phyloP scores from a whole-genome alignment of 2,888 invertebrate species.

The Scelioninae gen. 2 region DNA sequence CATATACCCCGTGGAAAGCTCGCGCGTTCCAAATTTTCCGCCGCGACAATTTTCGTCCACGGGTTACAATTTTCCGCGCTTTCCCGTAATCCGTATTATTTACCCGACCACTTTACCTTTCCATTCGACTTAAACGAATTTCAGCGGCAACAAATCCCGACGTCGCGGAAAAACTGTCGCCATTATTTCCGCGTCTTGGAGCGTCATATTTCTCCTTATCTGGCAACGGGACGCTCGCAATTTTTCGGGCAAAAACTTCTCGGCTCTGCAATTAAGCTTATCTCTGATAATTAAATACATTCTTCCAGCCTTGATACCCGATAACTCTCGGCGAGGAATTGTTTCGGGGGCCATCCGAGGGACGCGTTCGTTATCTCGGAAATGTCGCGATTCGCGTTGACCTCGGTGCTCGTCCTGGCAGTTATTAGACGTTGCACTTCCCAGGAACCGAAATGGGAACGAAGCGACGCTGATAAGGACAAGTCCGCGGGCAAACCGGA shows the following conservation, averaged over 20 bases:
- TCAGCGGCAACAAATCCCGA: too few species aligned
- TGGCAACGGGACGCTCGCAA: background rate
- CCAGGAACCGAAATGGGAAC: conserved; percentile 75
- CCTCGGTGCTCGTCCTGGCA: conserved; percentile 52
- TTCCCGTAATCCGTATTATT: too few species aligned
- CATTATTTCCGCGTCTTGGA: background rate
- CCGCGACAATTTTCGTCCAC: too few species aligned
- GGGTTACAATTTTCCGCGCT: too few species aligned
- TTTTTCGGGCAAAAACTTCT: conserved; percentile 36
- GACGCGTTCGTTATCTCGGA: conserved; percentile 37
- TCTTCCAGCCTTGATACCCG: conserved; percentile 22
- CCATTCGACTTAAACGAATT: too few species aligned
- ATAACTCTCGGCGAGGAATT: too few species aligned
- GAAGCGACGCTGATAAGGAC: conserved; percentile 69
- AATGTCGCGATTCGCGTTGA: conserved; percentile 54
- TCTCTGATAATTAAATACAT: conserved; percentile 46
- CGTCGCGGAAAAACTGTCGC: conserved; percentile 4
- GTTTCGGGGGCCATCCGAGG: conserved; percentile 4
- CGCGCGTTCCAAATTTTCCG: too few species aligned
- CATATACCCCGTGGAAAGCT: too few species aligned
- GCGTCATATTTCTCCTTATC: conserved; percentile 20
- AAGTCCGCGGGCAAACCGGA: conserved; percentile 50
- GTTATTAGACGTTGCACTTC: conserved; percentile 52
- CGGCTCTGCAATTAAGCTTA: conserved; percentile 37
- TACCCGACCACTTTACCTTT: too few species aligned